Evolutionary conservation across 2,797 vertebrate species (phyloP), one percentile per base, ranked within the genome.

Genomic region (Neopelma chrysocephalum): DNA sequence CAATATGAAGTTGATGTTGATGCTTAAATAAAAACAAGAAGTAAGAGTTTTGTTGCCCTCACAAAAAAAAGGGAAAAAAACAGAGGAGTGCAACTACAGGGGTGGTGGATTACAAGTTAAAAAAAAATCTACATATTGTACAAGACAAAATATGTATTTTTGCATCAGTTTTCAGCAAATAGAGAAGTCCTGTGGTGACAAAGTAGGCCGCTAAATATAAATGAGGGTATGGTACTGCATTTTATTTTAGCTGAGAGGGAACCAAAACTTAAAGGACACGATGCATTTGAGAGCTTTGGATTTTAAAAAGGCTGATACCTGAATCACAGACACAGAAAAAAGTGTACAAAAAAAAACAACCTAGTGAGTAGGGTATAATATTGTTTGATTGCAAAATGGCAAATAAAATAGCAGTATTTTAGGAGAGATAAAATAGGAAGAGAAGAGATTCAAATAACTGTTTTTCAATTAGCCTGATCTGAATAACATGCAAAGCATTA

Each of bases 141-240:
- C 15, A 5, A 57, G 31, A 77, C 17, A 50, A 80, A 73, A 47
- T 40, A 25, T 1, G 2, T 22, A 20, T 56, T 87, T 87, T 71
- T 84, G 7, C 4, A 51, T 18, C 4, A 19, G 5, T 71, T 89
- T 91, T 82, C 38, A 78, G 60, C 10, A 62, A 77, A 40, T 58
- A n/a, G 6, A 89, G 6, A 7, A 48, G 17, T n/a, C 26, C 25
- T 3, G 0, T 64, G 31, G 62, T 53, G 43, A 56, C 0, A 2
- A 83, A 62, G 17, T 38, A 69, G 31, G 40, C 11, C 58, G 43
- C 10, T 54, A 73, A 64, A 82, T 64, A 7, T 48, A 87, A 71
- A 69, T 31, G 27, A 82, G 8, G 8, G 1, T 26, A 54, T 10
- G 17, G 7, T 4, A 9, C 3, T 73, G 31, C 11, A 51, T 48